These are phyloP conservation scores for Caenorhabditis doughertyi DNA, from an alignment of 2,888 invertebrate genomes.

Conservation along the genomic window DNA sequence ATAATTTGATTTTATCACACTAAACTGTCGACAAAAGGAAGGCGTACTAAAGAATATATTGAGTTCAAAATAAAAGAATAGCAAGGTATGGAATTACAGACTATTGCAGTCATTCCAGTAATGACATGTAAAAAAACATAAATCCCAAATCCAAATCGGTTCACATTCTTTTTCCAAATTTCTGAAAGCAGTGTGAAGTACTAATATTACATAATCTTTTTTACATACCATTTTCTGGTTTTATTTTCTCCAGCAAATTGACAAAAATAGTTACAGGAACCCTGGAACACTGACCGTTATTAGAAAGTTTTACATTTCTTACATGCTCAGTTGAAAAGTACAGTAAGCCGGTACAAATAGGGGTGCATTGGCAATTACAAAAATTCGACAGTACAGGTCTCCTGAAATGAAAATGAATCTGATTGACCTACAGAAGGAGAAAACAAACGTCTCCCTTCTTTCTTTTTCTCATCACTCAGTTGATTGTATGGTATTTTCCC, in stretches of 20 bases:
- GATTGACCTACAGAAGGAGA: not conserved
- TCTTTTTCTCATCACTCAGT: conserved; percentile 16
- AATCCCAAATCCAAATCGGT: not conserved
- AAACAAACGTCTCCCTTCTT: conserved; percentile 36
- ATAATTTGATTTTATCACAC: not conserved
- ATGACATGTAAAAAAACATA: not conserved
- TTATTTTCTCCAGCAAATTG: not conserved
- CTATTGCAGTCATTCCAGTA: not conserved
- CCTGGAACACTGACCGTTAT: conserved; percentile 10
- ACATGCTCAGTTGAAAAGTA: not conserved
- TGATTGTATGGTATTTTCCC: conserved; percentile 36
- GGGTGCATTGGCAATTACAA: conserved; percentile 23
- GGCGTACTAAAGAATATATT: not conserved
- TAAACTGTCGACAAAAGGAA: not conserved
- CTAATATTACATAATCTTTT: not conserved
- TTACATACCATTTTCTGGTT: not conserved
- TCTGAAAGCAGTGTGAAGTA: not conserved
- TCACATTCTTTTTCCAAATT: not conserved
- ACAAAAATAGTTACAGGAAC: not conserved
- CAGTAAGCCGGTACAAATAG: conserved; percentile 3
- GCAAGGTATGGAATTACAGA: not conserved
- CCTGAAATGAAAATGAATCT: conserved; percentile 7
- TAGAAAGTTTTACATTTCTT: not conserved
- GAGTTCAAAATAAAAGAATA: not conserved
- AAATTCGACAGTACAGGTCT: conserved; percentile 38